These are phyloP conservation scores for Scylla paramamosain DNA, from an alignment of 1,140 invertebrate genomes.

Conservation along the genomic window DNA sequence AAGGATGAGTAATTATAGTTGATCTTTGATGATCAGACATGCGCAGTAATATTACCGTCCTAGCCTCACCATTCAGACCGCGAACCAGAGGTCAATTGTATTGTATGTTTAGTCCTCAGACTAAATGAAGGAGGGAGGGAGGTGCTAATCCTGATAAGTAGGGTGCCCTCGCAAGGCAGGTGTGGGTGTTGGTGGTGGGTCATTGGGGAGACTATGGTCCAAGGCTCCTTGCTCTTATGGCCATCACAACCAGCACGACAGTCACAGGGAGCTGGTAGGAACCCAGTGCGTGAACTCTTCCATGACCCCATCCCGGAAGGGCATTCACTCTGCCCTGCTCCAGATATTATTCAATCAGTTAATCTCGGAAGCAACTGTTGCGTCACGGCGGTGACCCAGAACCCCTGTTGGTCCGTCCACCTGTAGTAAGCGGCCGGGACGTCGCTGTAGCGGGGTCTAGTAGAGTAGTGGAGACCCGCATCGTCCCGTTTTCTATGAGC, in stretches of 20 bases:
- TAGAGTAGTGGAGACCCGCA: neutral
- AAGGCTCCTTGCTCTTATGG: neutral
- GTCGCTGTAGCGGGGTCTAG: slow-evolving; percentile 45
- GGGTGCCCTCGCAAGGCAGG: neutral
- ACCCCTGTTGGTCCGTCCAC: too few relatives aligned
- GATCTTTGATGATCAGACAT: too few relatives aligned
- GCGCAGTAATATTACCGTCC: too few relatives aligned
- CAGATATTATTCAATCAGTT: neutral
- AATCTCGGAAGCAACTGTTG: neutral
- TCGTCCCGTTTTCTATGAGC: slow-evolving; percentile 67
- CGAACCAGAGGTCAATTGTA: too few relatives aligned
- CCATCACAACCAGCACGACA: neutral
- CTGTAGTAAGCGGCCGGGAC: neutral
- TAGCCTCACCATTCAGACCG: too few relatives aligned
- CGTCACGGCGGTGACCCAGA: neutral
- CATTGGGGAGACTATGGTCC: neutral
- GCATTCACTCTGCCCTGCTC: neutral
- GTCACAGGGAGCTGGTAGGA: neutral
- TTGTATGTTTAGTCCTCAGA: too few relatives aligned
- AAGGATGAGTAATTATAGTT: too few relatives aligned
- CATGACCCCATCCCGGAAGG: neutral
- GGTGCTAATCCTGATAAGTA: too few relatives aligned
- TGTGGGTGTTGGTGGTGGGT: neutral
- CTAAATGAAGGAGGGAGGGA: too few relatives aligned
- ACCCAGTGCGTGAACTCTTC: neutral